phyloP scores from a whole-genome alignment of 2,888 invertebrate species.

The Pycnomerus fuliginosus region DNA sequence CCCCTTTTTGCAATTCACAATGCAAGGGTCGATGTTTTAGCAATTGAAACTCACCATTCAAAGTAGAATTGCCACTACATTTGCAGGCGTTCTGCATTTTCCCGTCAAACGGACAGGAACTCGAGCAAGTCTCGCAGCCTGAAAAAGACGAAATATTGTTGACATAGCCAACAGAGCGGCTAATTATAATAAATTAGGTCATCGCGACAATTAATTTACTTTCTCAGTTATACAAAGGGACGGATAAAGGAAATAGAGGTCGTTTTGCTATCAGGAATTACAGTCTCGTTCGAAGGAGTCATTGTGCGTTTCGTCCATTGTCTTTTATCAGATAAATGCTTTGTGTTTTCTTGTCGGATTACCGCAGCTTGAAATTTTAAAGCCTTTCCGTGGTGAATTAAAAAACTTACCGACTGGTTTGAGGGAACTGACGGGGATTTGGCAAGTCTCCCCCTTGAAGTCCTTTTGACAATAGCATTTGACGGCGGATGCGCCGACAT shows the following conservation, averaged over 20 bases:
- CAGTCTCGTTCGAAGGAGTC: conserved; percentile 14
- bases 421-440: conserved; percentile 59
- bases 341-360: conserved; percentile 13
- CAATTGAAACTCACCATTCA: too few species aligned
- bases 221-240: conserved; percentile 16
- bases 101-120: conserved; percentile 54
- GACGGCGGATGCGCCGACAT: conserved; percentile 74
- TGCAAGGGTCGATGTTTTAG: too few species aligned
- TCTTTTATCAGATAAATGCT: conserved; percentile 18
- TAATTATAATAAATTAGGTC: conserved; percentile 12
- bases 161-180: background rate
- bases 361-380: conserved; percentile 14
- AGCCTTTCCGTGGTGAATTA: conserved; percentile 11
- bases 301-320: conserved; percentile 15
- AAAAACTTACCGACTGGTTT: conserved; percentile 41
- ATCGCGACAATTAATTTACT: conserved; percentile 13
- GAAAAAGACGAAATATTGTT: conserved; percentile 28
- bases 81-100: conserved; percentile 51
- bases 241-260: conserved; percentile 2
- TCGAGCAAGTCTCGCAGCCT: conserved; percentile 54
- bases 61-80: too few species aligned
- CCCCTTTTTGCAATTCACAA: too few species aligned
- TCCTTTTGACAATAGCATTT: conserved; percentile 69
- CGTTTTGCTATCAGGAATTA: conserved; percentile 14
- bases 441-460: conserved; percentile 70